phyloP scores from a whole-genome alignment of 2,113 vertebrate genomes.

The Coregonus clupeaformis region DNA sequence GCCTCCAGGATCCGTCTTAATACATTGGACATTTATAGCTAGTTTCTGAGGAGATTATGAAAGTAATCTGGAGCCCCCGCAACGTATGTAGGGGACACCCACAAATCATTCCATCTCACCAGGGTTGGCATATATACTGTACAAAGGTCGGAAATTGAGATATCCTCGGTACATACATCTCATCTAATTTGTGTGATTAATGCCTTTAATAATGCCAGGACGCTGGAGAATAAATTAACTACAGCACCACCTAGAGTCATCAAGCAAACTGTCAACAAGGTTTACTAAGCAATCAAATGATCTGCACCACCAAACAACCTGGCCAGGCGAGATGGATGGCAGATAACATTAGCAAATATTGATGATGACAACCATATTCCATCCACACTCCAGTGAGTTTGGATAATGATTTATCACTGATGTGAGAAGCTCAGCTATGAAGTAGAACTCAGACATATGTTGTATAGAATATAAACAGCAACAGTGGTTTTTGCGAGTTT shows the following conservation, averaged over 20 bases:
- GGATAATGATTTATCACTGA: constrained; percentile 13
- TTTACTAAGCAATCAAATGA: constrained; percentile 56
- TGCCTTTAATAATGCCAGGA: constrained; percentile 65
- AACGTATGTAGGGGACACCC: no score
- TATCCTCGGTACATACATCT: not conserved
- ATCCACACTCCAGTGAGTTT: constrained; percentile 35
- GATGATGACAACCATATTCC: constrained; percentile 38
- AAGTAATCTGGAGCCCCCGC: no score
- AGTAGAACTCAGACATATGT: not conserved
- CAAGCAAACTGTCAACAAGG: constrained; percentile 65
- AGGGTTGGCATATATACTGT: no score
- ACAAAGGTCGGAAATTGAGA: no score
- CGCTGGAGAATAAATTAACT: constrained; percentile 53
- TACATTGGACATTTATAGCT: no score
- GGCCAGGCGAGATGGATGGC: constrained; percentile 3
- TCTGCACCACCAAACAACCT: constrained; percentile 3
- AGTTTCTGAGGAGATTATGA: no score
- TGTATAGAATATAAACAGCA: no score
- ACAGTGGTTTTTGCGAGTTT: no score
- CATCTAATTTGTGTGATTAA: constrained; percentile 49
- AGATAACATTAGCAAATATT: constrained; percentile 41
- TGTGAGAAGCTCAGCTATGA: not conserved
- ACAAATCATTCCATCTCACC: no score
- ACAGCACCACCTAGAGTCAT: constrained; percentile 47
- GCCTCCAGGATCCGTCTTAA: no score